Evolutionary conservation across 1,140 invertebrate genomes (phyloP), one percentile per base, ranked within the genome.

Genomic region (Adoxophyes honmai): DNA sequence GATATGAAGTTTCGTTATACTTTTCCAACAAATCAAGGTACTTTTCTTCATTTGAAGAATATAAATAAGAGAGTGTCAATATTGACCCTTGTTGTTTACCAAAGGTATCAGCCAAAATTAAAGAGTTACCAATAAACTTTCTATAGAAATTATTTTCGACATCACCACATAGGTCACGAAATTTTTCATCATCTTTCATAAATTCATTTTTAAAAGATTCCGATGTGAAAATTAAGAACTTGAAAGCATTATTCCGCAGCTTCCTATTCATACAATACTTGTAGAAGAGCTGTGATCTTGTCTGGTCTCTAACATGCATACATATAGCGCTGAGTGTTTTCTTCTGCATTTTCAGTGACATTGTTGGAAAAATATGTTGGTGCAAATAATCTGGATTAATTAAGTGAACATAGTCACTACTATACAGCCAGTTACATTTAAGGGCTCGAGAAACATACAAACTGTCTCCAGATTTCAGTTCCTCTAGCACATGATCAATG

Each of bases 401-500:
- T 10, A 68, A 57, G 48, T 68, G 10, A 16, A 57, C 51, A 44
- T 60, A 66, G 14, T 64, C 38, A 53, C 64, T 61, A 15, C 57
- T 48, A 57, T 55, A 73, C 7, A 77, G 42, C 71, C 71, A 77
- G 3, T 4, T 14, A 54, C 62, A 60, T 60, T 70, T 74, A 0
- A 77, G 54, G 0, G 65, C 74, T 39, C 62, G 61, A 6, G 67
- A 57, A 14, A 70, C 68, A 34, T 72, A 61, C n/a, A n/a, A n/a
- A n/a, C n/a, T n/a, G n/a, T n/a, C n/a, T n/a, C n/a, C n/a, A n/a
- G n/a, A n/a, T n/a, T 72, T 77, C 1, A 77, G 52, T 4, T 64
- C 52, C 42, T 72, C 62, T n/a, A 74, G 18, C 14, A 77, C 68
- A 34, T 74, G 74, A 14, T 70, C 62, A 33, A 70, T 36, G n/a